phyloP scores from a whole-genome alignment of 2,113 vertebrate genomes.

The Leptobrachium leishanense region DNA sequence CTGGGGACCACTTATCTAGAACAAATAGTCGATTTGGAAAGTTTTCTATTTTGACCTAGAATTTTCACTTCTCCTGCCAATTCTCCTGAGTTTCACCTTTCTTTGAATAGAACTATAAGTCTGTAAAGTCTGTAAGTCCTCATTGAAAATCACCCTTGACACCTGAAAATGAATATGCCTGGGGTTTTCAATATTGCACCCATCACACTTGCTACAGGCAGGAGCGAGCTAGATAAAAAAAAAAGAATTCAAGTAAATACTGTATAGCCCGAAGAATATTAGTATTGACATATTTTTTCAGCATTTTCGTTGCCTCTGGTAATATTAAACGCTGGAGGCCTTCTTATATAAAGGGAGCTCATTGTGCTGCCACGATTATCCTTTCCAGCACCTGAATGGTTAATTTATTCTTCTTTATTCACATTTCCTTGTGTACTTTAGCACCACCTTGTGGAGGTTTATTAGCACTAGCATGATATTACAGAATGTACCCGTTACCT shows the following conservation, averaged over 20 bases:
- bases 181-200: no score
- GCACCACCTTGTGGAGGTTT: conserved; percentile 25
- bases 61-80: no score
- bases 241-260: background rate
- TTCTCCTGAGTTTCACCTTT: no score
- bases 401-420: no score
- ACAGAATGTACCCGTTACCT: background rate
- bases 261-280: background rate
- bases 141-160: background rate
- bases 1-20: no score
- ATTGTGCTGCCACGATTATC: no score
- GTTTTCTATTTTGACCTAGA: no score
- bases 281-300: background rate
- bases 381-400: no score
- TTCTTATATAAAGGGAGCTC: no score
- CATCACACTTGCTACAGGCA: background rate
- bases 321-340: background rate
- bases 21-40: no score
- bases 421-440: background rate
- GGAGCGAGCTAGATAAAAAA: background rate
- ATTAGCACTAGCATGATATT: background rate
- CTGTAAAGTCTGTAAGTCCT: no score
- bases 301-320: background rate
- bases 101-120: no score
- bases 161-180: background rate